A percentile compares a stretch with the other conserved stretches of the same genome.
Evolutionary conservation across 2,888 invertebrate species (phyloP).

Genomic region (Thymelicus acteon): DNA sequence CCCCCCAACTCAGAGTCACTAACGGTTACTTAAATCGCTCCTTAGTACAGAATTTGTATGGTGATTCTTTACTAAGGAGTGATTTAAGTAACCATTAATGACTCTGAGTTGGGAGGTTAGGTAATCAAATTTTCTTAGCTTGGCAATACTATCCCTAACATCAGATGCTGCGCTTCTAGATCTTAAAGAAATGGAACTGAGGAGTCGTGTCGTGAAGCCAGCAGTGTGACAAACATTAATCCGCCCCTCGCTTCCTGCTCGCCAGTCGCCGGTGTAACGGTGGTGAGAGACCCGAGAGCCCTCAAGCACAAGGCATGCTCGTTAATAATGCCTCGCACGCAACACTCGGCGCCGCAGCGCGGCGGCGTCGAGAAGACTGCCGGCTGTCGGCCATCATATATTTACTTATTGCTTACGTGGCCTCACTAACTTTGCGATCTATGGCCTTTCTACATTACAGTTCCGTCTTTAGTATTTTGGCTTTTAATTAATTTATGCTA

Average conservation of each 20-base stretch:
- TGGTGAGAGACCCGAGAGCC: slow-evolving; percentile 31
- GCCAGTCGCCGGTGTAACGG: neutral
- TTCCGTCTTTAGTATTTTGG: neutral
- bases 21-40: no score
- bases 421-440: neutral
- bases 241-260: slow-evolving; percentile 20
- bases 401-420: slow-evolving; percentile 44
- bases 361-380: slow-evolving; percentile 59
- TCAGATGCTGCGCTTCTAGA: no score
- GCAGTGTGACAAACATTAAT: slow-evolving; percentile 33
- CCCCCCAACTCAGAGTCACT: no score
- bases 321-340: slow-evolving; percentile 60
- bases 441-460: slow-evolving; percentile 2
- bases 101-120: no score
- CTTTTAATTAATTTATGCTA: no score
- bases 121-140: no score
- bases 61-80: no score
- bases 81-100: no score
- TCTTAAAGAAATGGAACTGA: neutral
- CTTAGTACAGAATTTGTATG: no score
- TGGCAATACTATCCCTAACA: no score
- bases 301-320: slow-evolving; percentile 29
- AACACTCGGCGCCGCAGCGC: no score
- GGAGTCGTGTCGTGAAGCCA: neutral
- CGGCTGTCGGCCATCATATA: slow-evolving; percentile 45